Conservation (phyloP, 1,140 invertebrate species). For the Protaetia brevitarsis region DNA sequence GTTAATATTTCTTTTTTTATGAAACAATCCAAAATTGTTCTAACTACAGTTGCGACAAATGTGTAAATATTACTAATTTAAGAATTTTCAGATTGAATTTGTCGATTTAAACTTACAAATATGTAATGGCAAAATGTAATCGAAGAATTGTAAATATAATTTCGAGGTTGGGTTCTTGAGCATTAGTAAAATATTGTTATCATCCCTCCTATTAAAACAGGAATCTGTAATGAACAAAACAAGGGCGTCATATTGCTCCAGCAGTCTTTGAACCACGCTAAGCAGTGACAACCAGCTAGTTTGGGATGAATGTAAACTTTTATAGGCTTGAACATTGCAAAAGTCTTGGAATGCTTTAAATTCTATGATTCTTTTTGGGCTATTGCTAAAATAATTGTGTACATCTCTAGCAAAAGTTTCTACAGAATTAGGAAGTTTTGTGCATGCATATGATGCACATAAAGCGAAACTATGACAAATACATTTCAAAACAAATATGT, state of each 20-base stretch:
- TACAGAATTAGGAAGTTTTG: too few species aligned
- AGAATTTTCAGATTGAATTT: slow-evolving; percentile 25
- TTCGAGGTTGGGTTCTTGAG: background rate
- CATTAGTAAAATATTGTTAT: background rate
- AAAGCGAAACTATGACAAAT: too few species aligned
- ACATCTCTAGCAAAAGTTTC: too few species aligned
- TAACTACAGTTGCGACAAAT: background rate
- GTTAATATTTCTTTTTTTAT: background rate
- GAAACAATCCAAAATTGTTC: background rate
- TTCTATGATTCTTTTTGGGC: too few species aligned
- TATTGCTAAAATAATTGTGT: too few species aligned
- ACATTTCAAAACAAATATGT: slow-evolving; percentile 18
- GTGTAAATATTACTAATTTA: slow-evolving; percentile 16
- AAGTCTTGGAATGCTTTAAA: too few species aligned
- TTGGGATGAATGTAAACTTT: background rate
- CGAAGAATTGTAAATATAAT: too few species aligned
- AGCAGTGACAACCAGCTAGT: background rate
- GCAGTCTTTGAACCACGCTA: slow-evolving; percentile 4
- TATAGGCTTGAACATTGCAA: background rate
- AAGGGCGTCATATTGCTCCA: slow-evolving; percentile 25
- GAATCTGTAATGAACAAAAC: slow-evolving; percentile 21
- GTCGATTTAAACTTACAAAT: slow-evolving; percentile 23
- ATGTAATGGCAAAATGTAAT: slow-evolving; percentile 17
- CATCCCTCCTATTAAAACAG: slow-evolving; percentile 7
- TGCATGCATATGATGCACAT: too few species aligned